Base-by-base conservation (phyloP, 1,140 invertebrate genomes). In the Leptinotarsa undecemlineata region DNA sequence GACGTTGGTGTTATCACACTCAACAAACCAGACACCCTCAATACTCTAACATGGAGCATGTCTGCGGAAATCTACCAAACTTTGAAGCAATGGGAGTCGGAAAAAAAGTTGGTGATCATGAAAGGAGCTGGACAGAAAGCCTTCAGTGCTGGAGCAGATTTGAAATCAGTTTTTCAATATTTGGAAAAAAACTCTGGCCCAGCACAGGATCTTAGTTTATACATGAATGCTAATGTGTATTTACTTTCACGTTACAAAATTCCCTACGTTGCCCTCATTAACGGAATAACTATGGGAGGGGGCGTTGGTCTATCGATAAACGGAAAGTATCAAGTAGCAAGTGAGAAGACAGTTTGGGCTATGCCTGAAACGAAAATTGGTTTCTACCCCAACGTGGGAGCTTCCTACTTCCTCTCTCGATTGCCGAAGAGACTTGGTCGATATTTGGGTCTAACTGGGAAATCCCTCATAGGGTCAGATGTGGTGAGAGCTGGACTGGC, bases 281-380 rank as follows among this genome's bases (percentile, higher is more conserved):
- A 98, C 89, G 97, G 97, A 4, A 97, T 99, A 73, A 96, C 95
- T 4, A 99, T 99, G 98, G 98, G 97, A 68, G 97, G 96, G 70
- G 98, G 98, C 51, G 92, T 96, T 72, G 97, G 97, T n/a, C 82
- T 99, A 62, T 98, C 96, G 68, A 92, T 99, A 3, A 96, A 98
- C 87, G 91, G 91, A 3, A 89, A 91, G 81, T 98, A 94, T 84
- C 89, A 96, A 77, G 91, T 99, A 14, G 96, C 96, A 8, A 98
- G 96, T 4, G 97, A 99, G 84, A 94, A 90, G 79, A 98, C 97
- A 0, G 76, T 98, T 17, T 96, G 98, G 85, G 96, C 98, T 15
- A 99, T 99, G 97, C 98, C 97, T 20, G 96, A 98, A 87, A 95
- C 94, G 14, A 92, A 91, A 8, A 96, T 96, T 80, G 95, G 94